phyloP scores from a whole-genome alignment of 2,888 invertebrate genomes.

The Eledone cirrhosa region DNA sequence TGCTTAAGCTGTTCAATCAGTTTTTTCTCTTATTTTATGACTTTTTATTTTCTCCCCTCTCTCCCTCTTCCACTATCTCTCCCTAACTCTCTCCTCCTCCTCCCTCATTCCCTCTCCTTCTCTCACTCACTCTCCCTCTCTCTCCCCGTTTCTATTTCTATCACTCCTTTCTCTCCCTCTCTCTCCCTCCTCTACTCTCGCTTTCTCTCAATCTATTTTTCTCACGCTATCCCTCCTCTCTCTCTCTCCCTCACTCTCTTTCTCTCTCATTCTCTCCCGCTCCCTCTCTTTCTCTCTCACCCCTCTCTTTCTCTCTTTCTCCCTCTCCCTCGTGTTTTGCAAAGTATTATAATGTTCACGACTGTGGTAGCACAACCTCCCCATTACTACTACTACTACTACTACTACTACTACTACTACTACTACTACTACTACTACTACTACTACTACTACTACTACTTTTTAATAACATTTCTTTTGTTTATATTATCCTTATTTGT shows the following conservation, averaged over 20 bases:
- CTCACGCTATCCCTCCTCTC: no score
- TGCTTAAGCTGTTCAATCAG: not conserved
- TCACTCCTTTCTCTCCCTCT: not conserved
- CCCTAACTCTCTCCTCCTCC: not conserved
- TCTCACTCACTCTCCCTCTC: not conserved
- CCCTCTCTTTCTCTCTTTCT: not conserved
- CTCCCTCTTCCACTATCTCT: not conserved
- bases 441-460: no score
- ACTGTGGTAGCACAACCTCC: no score
- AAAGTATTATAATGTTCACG: no score
- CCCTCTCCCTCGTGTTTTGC: no score
- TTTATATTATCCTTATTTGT: no score
- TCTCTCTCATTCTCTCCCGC: not conserved
- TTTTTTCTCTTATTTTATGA: not conserved
- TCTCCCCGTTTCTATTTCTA: no score
- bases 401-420: no score
- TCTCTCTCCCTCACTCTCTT: no score
- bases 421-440: no score
- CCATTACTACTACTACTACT: no score
- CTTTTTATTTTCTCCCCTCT: not conserved
- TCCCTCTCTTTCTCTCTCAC: not conserved
- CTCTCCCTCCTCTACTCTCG: not conserved
- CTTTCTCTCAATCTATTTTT: not conserved
- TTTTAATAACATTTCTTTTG: no score
- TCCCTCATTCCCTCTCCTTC: not conserved